Base-by-base conservation (phyloP, 2,888 invertebrate species). In the Elysia crispata region DNA sequence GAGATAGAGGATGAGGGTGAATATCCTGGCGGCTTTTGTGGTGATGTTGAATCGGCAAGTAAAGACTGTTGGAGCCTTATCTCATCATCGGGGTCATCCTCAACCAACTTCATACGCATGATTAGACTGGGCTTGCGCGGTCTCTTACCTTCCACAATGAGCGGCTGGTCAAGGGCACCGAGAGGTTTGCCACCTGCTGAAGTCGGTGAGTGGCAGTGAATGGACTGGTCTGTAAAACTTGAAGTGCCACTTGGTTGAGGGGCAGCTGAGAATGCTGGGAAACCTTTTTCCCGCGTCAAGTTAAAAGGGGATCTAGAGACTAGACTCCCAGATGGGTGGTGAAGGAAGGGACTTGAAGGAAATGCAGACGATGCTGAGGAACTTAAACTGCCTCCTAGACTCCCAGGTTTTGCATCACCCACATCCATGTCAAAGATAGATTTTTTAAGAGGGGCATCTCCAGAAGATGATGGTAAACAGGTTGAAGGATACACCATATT, bases 51-150 rank as follows among this genome's bases (percentile, higher is more conserved):
- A 33, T 49, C 41, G 69, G 79, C 83, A 25, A 75, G 82, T 82
- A 76, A 67, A 70, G 75, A 81, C 23, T 80, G 80, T 66, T 80
- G 80, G 23, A 80, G 66, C 20, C 54, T 60, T 13, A 80, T 80
- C 72, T 80, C 80, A 67, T 81, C 81, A 8, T 74, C 81, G n/a
- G 77, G 77, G 28, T 81, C 72, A 67, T 81, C 79, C 67, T 85
- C 83, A 6, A 72, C 76, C 30, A 87, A 64, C 74, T 88, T 88
- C 81, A 87, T 81, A 64, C 88, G 83, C 60, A 91, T 83, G 73
- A 90, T 91, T 15, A 89, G 83, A 84, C 91, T 91, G 0, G 91
- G 91, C 81, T 90, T 90, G 31, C 91, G 86, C 41, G 88, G 87
- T 11, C 91, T 84, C 80, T 92, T 92, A 0, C 91, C 91, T 81